These are phyloP conservation scores for Tethea ocularis DNA, from an alignment of 2,888 invertebrate genomes.

Conservation along the genomic window DNA sequence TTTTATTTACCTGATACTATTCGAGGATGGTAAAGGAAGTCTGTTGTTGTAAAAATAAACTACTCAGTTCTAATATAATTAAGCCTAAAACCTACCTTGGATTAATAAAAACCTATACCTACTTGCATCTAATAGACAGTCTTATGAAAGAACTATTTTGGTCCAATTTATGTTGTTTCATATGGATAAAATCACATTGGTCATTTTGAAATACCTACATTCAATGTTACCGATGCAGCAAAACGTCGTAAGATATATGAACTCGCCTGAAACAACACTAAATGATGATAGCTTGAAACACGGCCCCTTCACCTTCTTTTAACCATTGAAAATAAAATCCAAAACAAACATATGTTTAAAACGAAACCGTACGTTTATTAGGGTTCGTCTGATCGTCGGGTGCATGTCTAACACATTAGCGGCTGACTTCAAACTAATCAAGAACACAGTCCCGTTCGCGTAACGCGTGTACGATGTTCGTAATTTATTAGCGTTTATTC, in stretches of 20 bases:
- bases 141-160: no score
- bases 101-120: no score
- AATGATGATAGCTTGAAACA: constrained; percentile 30
- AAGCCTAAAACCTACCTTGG: no score
- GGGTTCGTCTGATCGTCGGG: constrained; percentile 34
- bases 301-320: constrained; percentile 28
- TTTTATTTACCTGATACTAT: no score
- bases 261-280: constrained; percentile 34
- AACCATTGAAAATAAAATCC: constrained; percentile 25
- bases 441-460: constrained; percentile 71
- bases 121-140: no score
- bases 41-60: no score
- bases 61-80: no score
- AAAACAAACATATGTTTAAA: constrained; percentile 25
- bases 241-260: constrained; percentile 40
- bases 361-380: constrained; percentile 19
- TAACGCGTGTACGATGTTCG: constrained; percentile 77
- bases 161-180: background rate
- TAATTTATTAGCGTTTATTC: constrained; percentile 83
- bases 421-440: constrained; percentile 81
- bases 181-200: constrained; percentile 21
- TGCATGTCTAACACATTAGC: constrained; percentile 69
- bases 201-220: constrained; percentile 21
- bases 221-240: constrained; percentile 17
- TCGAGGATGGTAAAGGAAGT: no score